These are phyloP conservation scores for Oreonectes daqikongensis DNA, from an alignment of 2,797 vertebrate genomes.

Conservation along the genomic window DNA sequence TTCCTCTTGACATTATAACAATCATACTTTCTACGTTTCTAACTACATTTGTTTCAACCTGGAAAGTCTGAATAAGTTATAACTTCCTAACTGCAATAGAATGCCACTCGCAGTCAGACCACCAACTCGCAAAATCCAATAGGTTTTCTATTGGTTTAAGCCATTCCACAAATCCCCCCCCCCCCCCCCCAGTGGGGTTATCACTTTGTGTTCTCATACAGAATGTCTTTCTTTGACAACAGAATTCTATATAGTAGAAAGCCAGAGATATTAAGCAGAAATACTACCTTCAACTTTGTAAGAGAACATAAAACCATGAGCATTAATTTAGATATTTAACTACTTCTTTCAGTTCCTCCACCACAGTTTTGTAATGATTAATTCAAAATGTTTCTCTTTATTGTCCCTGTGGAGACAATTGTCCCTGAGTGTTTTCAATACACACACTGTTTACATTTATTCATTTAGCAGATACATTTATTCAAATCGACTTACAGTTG, in stretches of 20 bases:
- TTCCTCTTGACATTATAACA: neutral
- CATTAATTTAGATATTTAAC: neutral
- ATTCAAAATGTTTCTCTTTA: no score
- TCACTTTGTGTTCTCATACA: neutral
- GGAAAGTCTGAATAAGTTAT: neutral
- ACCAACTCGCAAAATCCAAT: neutral
- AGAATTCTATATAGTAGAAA: neutral
- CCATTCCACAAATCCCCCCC: no score
- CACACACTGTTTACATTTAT: no score
- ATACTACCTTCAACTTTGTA: neutral
- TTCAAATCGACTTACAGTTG: no score
- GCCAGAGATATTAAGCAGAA: neutral
- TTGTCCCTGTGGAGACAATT: no score
- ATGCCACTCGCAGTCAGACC: neutral
- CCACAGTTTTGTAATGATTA: neutral
- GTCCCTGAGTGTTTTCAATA: no score
- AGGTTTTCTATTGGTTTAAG: neutral
- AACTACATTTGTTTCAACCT: neutral
- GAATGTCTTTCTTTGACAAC: neutral
- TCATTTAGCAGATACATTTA: no score
- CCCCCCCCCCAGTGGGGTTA: neutral
- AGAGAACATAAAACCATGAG: neutral
- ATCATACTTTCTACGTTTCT: neutral
- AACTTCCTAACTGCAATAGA: neutral
- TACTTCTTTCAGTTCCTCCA: neutral